Conservation (phyloP, 2,113 vertebrate genomes). For the Tachysurus fulvidraco region DNA sequence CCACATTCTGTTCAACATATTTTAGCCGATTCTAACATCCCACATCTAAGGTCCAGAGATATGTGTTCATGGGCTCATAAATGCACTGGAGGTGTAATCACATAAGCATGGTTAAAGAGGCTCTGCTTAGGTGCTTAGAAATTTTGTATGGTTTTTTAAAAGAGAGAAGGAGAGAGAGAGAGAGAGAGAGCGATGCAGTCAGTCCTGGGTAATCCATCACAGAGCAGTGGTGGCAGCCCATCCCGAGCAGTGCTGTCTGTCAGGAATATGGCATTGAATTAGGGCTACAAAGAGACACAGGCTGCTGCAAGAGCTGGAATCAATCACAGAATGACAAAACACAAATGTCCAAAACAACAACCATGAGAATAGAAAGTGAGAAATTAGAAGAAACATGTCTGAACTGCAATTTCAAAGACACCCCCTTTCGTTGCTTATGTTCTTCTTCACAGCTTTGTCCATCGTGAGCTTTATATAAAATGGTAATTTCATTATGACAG, state of each 20-base stretch:
- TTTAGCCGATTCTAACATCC: neutral
- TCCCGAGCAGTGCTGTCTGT: conserved; percentile 53
- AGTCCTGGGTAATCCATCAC: conserved; percentile 69
- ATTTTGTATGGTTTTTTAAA: conserved; percentile 36
- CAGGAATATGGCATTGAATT: conserved; percentile 56
- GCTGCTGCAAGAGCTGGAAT: conserved; percentile 66
- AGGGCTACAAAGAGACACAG: conserved; percentile 55
- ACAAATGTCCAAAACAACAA: conserved; percentile 58
- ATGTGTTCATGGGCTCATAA: neutral
- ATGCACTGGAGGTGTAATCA: conserved; percentile 18
- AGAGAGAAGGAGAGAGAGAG: neutral
- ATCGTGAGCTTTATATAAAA: neutral
- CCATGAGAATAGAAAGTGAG: conserved; percentile 55
- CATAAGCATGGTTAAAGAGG: neutral
- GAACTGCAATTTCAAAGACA: neutral
- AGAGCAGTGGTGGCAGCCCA: conserved; percentile 59
- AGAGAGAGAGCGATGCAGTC: conserved; percentile 53
- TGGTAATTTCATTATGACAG: conserved; percentile 9
- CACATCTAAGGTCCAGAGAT: neutral
- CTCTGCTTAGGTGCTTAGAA: conserved; percentile 7
- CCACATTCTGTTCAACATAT: neutral
- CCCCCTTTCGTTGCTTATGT: neutral
- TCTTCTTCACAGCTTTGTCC: neutral
- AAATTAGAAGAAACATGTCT: conserved; percentile 30
- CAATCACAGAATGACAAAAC: conserved; percentile 71